These are phyloP conservation scores for Periplaneta americana DNA, from an alignment of 1,140 invertebrate species.

Conservation along the genomic window DNA sequence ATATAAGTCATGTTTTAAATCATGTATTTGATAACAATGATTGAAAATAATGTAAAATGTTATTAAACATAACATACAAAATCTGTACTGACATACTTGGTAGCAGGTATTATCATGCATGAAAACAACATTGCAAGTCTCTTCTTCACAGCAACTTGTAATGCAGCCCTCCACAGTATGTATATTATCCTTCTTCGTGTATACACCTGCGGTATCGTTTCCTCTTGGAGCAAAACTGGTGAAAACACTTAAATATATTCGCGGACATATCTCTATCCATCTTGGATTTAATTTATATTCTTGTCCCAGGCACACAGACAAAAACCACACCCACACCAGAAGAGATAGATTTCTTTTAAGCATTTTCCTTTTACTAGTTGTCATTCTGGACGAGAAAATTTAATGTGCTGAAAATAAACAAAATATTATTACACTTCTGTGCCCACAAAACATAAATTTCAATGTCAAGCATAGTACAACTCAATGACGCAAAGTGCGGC, in stretches of 20 bases:
- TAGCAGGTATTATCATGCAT: constrained; percentile 70
- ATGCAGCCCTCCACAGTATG: constrained; percentile 59
- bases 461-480: too few relatives aligned
- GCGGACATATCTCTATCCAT: constrained; percentile 29
- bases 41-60: background rate
- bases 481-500: background rate
- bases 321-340: background rate
- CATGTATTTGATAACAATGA: background rate
- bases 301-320: background rate
- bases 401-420: background rate
- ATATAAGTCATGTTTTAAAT: background rate
- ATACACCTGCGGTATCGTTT: constrained; percentile 54
- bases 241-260: constrained; percentile 33
- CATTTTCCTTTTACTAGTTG: background rate
- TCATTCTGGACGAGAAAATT: background rate
- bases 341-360: background rate
- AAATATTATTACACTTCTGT: background rate
- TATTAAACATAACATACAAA: too few relatives aligned
- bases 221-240: constrained; percentile 40
- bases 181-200: constrained; percentile 46
- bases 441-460: background rate
- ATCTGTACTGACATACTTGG: constrained; percentile 43
- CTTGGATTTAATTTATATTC: constrained; percentile 2
- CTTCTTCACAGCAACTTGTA: constrained; percentile 59
- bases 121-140: constrained; percentile 71